A percentile compares a stretch with the other conserved stretches of the same genome.
Conservation (phyloP, 92 coral and sea anemone species). For the Paragorgia papillata region DNA sequence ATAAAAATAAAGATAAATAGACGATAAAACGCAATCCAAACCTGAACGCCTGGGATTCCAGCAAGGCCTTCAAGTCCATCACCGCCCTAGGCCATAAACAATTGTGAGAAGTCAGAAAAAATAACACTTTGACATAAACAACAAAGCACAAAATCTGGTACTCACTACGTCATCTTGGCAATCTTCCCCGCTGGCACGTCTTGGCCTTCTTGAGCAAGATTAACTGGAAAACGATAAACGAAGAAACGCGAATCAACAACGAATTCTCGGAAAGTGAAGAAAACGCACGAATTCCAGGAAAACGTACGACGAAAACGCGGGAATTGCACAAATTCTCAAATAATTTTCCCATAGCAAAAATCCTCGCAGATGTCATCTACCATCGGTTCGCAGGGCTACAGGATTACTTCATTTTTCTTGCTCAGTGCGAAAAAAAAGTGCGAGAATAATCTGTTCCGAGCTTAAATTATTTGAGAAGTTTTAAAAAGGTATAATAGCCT, state of each 20-base stretch:
- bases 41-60: slow-evolving; percentile 18
- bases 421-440: no score
- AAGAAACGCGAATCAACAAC: slow-evolving; percentile 6
- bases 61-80: slow-evolving; percentile 17
- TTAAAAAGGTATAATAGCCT: no score
- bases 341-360: slow-evolving; percentile 12
- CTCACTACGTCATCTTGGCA: slow-evolving; percentile 14
- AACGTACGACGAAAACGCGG: slow-evolving; percentile 12
- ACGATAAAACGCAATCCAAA: neutral
- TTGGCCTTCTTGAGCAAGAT: slow-evolving; percentile 36
- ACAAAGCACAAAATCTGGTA: neutral
- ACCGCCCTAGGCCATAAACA: slow-evolving; percentile 6
- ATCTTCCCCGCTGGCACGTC: slow-evolving; percentile 21
- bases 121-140: neutral
- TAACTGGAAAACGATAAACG: slow-evolving; percentile 43
- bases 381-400: neutral
- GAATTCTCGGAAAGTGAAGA: slow-evolving; percentile 3
- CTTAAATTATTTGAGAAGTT: no score
- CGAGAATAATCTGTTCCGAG: neutral
- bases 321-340: neutral
- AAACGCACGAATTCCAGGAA: slow-evolving; percentile 28
- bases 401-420: no score
- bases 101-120: neutral
- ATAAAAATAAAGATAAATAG: neutral
- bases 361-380: slow-evolving; percentile 39